Base-by-base conservation (phyloP, 2,888 invertebrate genomes). In the Spodoptera littoralis region DNA sequence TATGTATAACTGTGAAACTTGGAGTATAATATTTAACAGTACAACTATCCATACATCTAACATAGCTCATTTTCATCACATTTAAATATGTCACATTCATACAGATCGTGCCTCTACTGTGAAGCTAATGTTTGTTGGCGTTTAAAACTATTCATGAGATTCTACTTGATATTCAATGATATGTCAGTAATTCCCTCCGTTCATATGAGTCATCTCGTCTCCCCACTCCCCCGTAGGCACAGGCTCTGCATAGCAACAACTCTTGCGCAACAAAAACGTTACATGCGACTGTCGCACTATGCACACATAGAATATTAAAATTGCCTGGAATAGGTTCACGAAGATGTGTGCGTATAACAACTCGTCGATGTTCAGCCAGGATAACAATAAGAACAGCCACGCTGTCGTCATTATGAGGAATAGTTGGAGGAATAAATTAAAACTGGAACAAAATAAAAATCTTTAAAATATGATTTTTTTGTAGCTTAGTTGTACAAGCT, bases 181-280 rank as follows among this genome's bases (percentile, higher is more conserved):
- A 62, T 62, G 57, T 78, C 77, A 92, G 76, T 93, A 92, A 77
- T 91, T 91, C 1, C 96, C 96, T 13, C 97, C 96, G 83, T 97
- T 97, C 96, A 98, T 98, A 70, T 98, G 97, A 57, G 97, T 96
- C 97, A 98, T 96, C 92, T 98, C 98, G 83, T 98, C 98, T 0
- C 98, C 98, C 98, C 98, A 98, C 83, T 98, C 98, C n/a, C 96
- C 96, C 0, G 96, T 95, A 3, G 96, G 96, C 36, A 97, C 95
- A 0, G 96, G 96, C 72, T 97, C 96, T 42, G 96, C 96, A 84
- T 97, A 97, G 81, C 97, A 97, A 89, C 97, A 98, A 57, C 97
- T 97, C 89, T 98, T 98, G 67, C 96, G 96, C 51, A 98, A 89
- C 60, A 98, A 91, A 89, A 97, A 97, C 9, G 96, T 96, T 1